Evolutionary conservation across 2,888 invertebrate species (phyloP).

Genomic region (Cantharis rustica): DNA sequence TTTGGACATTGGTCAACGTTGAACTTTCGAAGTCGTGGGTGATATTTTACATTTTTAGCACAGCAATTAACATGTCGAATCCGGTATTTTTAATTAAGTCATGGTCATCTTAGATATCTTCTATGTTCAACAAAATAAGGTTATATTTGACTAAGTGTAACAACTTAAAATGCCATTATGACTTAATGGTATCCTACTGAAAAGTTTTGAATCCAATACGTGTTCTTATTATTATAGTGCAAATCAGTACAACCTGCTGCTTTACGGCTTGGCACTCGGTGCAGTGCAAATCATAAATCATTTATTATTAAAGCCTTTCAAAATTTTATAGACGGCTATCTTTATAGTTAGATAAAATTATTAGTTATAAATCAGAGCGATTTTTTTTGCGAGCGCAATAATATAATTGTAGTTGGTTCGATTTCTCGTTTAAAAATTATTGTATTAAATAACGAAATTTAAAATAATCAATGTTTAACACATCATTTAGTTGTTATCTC

Average conservation of each 20-base stretch:
- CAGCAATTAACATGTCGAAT: conserved; percentile 41
- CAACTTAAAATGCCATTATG: conserved; percentile 43
- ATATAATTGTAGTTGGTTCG: conserved; percentile 12
- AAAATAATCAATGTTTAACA: neutral
- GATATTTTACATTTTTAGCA: conserved; percentile 42
- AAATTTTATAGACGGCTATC: conserved; percentile 42
- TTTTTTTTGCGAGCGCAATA: conserved; percentile 34
- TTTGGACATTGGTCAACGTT: conserved; percentile 32
- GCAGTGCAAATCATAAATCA: conserved; percentile 44
- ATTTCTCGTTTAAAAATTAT: neutral
- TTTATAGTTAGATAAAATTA: conserved; percentile 42
- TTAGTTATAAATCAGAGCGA: conserved; percentile 48
- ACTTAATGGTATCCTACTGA: conserved; percentile 31
- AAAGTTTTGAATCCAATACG: conserved; percentile 24
- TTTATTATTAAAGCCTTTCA: conserved; percentile 45
- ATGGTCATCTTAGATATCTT: conserved; percentile 38
- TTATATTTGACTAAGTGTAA: conserved; percentile 27
- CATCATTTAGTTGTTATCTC: neutral
- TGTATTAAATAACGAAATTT: neutral
- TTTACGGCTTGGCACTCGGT: conserved; percentile 42
- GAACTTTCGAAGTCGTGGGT: conserved; percentile 42
- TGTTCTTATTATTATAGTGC: conserved; percentile 43
- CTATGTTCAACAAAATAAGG: conserved; percentile 19
- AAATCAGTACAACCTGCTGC: conserved; percentile 46
- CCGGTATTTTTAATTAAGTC: conserved; percentile 41